Evolutionary conservation across 2,113 vertebrate species (phyloP), one percentile per base, ranked within the genome.

Genomic region (Danio rerio): DNA sequence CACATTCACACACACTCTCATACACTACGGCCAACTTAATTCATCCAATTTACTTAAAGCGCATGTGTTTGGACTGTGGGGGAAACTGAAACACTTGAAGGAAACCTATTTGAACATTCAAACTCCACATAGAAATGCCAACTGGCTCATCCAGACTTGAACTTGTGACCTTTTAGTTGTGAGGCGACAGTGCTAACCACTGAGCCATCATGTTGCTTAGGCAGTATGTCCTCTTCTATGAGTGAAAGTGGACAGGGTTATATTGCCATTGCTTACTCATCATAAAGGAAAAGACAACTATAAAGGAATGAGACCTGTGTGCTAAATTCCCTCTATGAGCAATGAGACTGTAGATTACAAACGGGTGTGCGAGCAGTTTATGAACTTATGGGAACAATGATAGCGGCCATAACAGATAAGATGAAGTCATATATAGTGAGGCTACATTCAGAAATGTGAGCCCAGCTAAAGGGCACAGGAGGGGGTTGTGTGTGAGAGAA

Each of bases 371-470:
- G 43, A 43, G 58, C 71, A 40, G 2, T 65, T 82, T 59, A 56
- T 83, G 68, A 31, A 61, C 7, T 55, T 58, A 70, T 56, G 13
- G 58, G 49, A 81, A 81, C 71, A 81, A 52, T 81, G 65, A 81
- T 86, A 83, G 78, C 65, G 81, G 18, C 42, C 31, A 21, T 45
- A 52, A 56, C 6, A 66, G 66, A 83, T 86, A 68, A 83, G 78
- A 73, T 68, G 43, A 16, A 55, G 15, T 31, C 31, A 31, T 31
- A 31, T 31, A 31, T 31, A 31, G 31, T 3, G 31, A 31, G 31
- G 31, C 31, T 31, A 31, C 31, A 31, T 31, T 31, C 31, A 42
- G 47, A 16, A 77, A 4, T 40, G 68, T 73, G 18, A 42, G 18
- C 50, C 20, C 31, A 43, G 49, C 20, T 16, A 4, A 75, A 71